These are phyloP conservation scores for Chrysolina haemoptera DNA, from an alignment of 2,888 invertebrate genomes.

Conservation along the genomic window DNA sequence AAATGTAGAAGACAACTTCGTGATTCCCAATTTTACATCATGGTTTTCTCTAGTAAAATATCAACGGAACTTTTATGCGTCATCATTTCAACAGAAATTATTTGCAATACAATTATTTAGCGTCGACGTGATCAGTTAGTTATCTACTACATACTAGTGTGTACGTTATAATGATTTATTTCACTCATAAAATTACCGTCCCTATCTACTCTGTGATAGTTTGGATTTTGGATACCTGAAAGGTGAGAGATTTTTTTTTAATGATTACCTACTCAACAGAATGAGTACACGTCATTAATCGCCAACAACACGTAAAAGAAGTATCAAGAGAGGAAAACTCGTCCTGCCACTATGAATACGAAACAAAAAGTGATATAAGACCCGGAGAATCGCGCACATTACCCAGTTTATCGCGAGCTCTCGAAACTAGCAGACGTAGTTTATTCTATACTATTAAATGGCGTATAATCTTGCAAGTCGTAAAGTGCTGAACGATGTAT, in stretches of 20 bases:
- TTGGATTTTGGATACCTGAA: no score
- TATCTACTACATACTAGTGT: slow-evolving; percentile 4
- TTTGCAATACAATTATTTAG: slow-evolving; percentile 15
- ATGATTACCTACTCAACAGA: no score
- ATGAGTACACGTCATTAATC: slow-evolving; percentile 1
- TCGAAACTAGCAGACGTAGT: background rate
- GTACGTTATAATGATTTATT: background rate
- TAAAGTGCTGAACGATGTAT: slow-evolving; percentile 1
- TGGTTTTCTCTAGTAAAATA: background rate
- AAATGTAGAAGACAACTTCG: background rate
- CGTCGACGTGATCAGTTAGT: slow-evolving; percentile 1
- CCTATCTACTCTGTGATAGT: background rate
- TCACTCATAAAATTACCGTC: background rate
- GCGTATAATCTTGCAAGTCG: slow-evolving; percentile 7
- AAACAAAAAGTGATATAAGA: slow-evolving; percentile 22
- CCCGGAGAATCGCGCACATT: slow-evolving; percentile 12
- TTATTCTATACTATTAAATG: slow-evolving; percentile 9
- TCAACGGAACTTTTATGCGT: slow-evolving; percentile 22
- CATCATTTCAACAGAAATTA: slow-evolving; percentile 9
- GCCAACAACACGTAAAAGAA: background rate
- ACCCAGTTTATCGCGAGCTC: slow-evolving; percentile 15
- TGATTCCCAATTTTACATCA: slow-evolving; percentile 12
- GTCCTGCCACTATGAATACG: background rate
- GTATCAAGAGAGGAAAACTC: slow-evolving; percentile 12
- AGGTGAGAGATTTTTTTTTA: no score